Conservation (phyloP, 2,888 invertebrate genomes). For the Plagiodera versicolora region DNA sequence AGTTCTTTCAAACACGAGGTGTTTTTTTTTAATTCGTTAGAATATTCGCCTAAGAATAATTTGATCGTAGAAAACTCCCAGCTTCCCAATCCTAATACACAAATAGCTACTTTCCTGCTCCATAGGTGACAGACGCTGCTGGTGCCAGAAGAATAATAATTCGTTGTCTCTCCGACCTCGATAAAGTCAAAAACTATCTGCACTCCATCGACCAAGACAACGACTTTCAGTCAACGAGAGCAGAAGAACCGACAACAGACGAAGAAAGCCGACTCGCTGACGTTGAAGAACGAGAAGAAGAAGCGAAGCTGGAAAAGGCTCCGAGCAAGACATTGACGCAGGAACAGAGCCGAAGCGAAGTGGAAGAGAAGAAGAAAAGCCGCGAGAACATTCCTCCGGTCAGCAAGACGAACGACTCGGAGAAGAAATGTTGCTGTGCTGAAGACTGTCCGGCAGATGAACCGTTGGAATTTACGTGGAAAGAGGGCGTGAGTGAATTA, state of each 20-base stretch:
- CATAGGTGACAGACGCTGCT: slow-evolving; percentile 29
- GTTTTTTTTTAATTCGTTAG: too few relatives aligned
- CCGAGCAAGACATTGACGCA: too few relatives aligned
- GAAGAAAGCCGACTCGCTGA: neutral
- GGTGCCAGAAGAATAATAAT: slow-evolving; percentile 36
- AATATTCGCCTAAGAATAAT: too few relatives aligned
- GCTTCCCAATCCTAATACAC: too few relatives aligned
- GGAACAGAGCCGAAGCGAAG: too few relatives aligned
- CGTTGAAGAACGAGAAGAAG: neutral
- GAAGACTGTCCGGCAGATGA: slow-evolving; percentile 11
- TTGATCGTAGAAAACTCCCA: too few relatives aligned
- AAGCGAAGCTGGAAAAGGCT: neutral
- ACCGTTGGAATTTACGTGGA: slow-evolving; percentile 25
- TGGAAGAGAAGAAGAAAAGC: neutral
- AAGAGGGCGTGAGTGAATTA: slow-evolving; percentile 16
- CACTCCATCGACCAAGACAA: neutral
- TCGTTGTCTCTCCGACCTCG: slow-evolving; percentile 34
- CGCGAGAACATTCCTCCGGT: neutral
- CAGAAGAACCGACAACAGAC: neutral
- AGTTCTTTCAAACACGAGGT: slow-evolving; percentile 17
- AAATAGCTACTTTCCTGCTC: too few relatives aligned
- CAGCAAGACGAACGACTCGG: neutral
- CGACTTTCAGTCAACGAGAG: neutral
- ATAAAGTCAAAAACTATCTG: slow-evolving; percentile 33
- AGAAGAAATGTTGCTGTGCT: slow-evolving; percentile 9